Conservation (phyloP, 2,888 invertebrate genomes). For the Tiphia femorata region DNA sequence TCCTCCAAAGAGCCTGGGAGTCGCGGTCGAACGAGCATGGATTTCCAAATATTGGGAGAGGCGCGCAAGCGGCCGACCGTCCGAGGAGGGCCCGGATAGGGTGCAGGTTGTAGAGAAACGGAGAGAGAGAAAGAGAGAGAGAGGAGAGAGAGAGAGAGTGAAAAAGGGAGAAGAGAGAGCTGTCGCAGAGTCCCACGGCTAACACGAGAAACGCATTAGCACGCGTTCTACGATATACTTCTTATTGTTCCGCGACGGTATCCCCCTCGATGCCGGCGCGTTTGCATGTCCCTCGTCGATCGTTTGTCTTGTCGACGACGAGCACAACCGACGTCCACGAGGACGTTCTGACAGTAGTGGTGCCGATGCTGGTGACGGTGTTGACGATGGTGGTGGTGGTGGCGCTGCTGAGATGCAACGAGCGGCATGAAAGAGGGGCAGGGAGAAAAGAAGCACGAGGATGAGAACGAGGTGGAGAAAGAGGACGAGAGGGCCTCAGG, state of each 20-base stretch:
- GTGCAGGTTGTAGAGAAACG: not conserved
- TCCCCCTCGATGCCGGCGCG: conserved; percentile 47
- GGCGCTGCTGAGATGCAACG: no score
- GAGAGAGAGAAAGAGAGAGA: conserved; percentile 2
- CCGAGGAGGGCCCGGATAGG: conserved; percentile 19
- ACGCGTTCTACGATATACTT: conserved; percentile 56
- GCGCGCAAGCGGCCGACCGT: conserved; percentile 12
- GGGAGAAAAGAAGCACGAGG: no score
- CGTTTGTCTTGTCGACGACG: conserved; percentile 49
- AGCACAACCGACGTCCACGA: conserved; percentile 32
- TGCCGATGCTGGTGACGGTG: conserved; percentile 9
- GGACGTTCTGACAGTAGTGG: conserved; percentile 10
- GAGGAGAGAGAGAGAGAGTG: conserved; percentile 5
- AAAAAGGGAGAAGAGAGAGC: conserved; percentile 16
- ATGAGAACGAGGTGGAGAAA: not conserved
- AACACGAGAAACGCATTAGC: conserved; percentile 63
- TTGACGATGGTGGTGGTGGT: conserved; percentile 8
- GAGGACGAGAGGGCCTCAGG: not conserved
- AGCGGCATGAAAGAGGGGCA: no score
- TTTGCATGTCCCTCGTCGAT: conserved; percentile 51
- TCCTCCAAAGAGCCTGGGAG: no score
- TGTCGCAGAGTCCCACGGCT: conserved; percentile 43
- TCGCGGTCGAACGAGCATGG: no score
- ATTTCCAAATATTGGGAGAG: conserved; percentile 57
- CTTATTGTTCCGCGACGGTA: conserved; percentile 55